Conservation (phyloP, 2,888 invertebrate genomes). For the Podabrus alpinus region DNA sequence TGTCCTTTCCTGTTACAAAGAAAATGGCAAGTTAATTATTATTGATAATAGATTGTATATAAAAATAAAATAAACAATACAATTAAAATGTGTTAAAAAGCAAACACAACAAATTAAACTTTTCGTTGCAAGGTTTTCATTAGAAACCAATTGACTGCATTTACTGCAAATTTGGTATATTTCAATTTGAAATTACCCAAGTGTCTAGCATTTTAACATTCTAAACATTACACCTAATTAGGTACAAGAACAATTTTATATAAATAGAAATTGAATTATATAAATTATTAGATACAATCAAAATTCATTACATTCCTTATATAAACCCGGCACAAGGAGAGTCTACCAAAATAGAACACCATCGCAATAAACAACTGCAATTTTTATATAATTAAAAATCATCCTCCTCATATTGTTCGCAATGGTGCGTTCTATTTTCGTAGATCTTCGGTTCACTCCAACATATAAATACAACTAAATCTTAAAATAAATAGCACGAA, state of each 20-base stretch:
- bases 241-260: slow-evolving; percentile 11
- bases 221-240: slow-evolving; percentile 31
- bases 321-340: not conserved
- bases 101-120: not conserved
- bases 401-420: too few species aligned
- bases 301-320: not conserved
- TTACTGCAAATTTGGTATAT: slow-evolving; percentile 23
- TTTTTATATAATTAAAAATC: too few species aligned
- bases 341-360: not conserved
- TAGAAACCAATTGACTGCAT: slow-evolving; percentile 20
- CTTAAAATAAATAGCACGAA: slow-evolving; percentile 1
- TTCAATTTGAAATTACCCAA: slow-evolving; percentile 39
- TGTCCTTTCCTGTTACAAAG: not conserved
- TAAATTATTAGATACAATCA: not conserved
- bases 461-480: not conserved
- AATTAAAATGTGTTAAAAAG: not conserved
- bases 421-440: not conserved
- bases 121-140: slow-evolving; percentile 29
- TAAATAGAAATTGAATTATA: too few species aligned
- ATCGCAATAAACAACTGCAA: not conserved
- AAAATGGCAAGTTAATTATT: not conserved
- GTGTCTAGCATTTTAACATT: slow-evolving; percentile 31
- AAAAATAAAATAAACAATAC: not conserved
- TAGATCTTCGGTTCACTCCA: not conserved
- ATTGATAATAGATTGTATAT: not conserved